A percentile compares a stretch with the other conserved stretches of the same genome.
phyloP scores from a whole-genome alignment of 2,888 invertebrate genomes.

The Tenthredo distinguenda region DNA sequence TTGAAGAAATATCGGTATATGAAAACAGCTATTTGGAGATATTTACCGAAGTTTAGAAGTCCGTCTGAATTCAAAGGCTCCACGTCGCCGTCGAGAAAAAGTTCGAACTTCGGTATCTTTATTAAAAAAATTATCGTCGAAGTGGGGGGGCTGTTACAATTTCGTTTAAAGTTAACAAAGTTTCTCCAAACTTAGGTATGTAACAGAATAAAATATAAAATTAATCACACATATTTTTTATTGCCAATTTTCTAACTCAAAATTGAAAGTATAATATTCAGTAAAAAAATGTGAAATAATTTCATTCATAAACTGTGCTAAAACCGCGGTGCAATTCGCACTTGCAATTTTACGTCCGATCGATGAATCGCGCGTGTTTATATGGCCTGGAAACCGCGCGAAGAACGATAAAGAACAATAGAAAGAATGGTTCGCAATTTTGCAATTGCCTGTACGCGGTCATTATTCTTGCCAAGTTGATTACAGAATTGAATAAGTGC shows the following conservation, averaged over 20 bases:
- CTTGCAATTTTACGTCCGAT: neutral
- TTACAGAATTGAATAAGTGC: slow-evolving; percentile 5
- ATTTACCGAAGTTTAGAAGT: slow-evolving; percentile 3
- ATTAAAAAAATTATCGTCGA: too few relatives aligned
- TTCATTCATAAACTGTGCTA: neutral
- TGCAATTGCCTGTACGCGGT: slow-evolving; percentile 20
- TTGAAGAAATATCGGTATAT: slow-evolving; percentile 21
- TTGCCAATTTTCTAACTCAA: neutral
- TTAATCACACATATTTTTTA: neutral
- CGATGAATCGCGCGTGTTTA: slow-evolving; percentile 16
- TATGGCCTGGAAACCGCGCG: neutral
- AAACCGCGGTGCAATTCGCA: neutral
- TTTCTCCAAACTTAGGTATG: neutral
- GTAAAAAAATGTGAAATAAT: neutral
- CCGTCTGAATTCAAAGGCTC: neutral
- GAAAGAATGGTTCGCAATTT: slow-evolving; percentile 11
- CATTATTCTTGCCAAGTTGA: slow-evolving; percentile 13
- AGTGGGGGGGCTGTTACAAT: neutral
- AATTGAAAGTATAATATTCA: too few relatives aligned
- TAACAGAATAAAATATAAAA: neutral
- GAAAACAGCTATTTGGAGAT: neutral
- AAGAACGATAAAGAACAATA: slow-evolving; percentile 3
- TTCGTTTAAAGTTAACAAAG: neutral
- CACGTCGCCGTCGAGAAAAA: neutral
- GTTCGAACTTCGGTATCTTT: neutral